Evolutionary conservation across 2,797 vertebrate species (phyloP).

Genomic region (Natrix natrix): DNA sequence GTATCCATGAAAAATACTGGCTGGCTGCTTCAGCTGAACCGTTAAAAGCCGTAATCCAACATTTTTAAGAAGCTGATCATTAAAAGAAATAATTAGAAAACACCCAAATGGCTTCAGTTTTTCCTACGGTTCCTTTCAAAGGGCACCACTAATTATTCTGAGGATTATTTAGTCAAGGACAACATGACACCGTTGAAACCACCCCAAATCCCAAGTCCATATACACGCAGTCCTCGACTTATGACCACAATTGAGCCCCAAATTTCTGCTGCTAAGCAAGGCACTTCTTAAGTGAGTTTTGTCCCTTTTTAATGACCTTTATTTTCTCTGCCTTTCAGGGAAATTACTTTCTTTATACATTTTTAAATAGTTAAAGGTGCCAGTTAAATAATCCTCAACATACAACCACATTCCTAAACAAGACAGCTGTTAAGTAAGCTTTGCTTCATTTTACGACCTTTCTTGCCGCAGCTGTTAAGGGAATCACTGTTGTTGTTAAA

Average conservation of each 20-base stretch:
- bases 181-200: background rate
- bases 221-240: background rate
- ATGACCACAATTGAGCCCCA: background rate
- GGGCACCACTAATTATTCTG: background rate
- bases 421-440: no score
- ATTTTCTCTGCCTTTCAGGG: no score
- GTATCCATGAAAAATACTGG: background rate
- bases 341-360: no score
- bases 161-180: background rate
- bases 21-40: background rate
- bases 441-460: no score
- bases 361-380: no score
- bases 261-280: background rate
- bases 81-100: background rate
- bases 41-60: background rate
- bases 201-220: background rate
- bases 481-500: no score
- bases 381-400: no score
- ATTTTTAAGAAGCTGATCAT: background rate
- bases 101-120: background rate
- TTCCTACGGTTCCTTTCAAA: background rate
- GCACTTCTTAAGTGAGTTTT: background rate
- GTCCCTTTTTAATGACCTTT: background rate
- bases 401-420: no score
- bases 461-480: no score